A percentile compares a stretch with the other conserved stretches of the same genome.
These are phyloP conservation scores for Bombus huntii DNA, from an alignment of 1,140 invertebrate species.

Conservation along the genomic window DNA sequence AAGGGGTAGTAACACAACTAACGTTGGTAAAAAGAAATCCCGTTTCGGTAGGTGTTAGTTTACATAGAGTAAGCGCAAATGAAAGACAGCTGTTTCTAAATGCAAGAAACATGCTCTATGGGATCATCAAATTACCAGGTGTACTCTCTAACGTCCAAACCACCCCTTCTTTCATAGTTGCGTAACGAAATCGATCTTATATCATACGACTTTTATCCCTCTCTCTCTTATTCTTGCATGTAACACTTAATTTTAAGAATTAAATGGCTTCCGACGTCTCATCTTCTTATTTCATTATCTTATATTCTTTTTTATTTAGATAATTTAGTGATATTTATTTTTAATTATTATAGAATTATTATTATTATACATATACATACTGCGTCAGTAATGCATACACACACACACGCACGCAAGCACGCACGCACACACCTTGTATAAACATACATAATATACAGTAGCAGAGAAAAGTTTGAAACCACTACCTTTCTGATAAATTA, in stretches of 20 bases:
- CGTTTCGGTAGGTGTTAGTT: background rate
- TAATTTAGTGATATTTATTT: background rate
- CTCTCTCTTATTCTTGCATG: background rate
- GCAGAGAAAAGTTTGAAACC: no score
- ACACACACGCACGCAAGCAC: rapidly evolving
- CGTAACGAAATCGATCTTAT: slow-evolving; percentile 24
- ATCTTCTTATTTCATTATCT: background rate
- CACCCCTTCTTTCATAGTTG: slow-evolving; percentile 33
- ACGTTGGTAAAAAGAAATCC: background rate
- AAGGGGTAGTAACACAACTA: background rate
- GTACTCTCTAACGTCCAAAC: slow-evolving; percentile 56
- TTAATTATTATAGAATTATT: background rate
- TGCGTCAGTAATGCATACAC: no score
- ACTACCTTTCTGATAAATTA: no score
- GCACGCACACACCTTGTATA: no score
- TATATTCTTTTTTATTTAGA: background rate
- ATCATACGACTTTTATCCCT: background rate
- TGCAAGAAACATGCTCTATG: slow-evolving; percentile 65
- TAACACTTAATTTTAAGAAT: slow-evolving; percentile 37
- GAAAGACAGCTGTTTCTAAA: slow-evolving; percentile 71
- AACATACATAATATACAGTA: no score
- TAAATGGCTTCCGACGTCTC: slow-evolving; percentile 28
- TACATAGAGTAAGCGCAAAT: slow-evolving; percentile 46
- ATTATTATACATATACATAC: no score
- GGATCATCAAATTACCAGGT: slow-evolving; percentile 73